A percentile compares a stretch with the other conserved stretches of the same genome.
Conservation (phyloP, 1,140 invertebrate genomes). For the Calliopsis andreniformis region DNA sequence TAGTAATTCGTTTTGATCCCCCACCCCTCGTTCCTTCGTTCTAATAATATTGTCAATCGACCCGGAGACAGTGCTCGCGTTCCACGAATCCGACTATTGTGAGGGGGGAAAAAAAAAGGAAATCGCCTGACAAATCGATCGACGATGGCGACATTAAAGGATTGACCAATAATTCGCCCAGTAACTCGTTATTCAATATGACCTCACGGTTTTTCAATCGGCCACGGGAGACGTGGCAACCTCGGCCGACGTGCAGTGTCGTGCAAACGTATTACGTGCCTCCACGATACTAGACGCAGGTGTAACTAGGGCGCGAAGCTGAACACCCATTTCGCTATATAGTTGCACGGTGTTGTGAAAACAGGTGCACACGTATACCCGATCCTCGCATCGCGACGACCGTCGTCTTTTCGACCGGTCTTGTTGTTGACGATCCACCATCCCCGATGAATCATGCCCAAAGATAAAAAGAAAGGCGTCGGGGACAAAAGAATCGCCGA, state of each 20-base stretch:
- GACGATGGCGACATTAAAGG: not conserved
- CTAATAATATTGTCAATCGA: not conserved
- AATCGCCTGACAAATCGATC: constrained; percentile 4
- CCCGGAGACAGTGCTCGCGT: no score
- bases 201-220: constrained; percentile 47
- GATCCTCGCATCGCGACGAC: constrained; percentile 11
- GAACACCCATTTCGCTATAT: constrained; percentile 58
- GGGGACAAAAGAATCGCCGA: constrained; percentile 27
- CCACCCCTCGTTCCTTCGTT: not conserved
- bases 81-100: not conserved
- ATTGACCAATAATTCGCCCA: constrained; percentile 41
- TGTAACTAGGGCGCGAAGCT: constrained; percentile 70
- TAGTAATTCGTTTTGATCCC: not conserved
- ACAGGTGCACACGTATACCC: constrained; percentile 49
- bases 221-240: constrained; percentile 47
- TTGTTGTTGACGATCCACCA: constrained; percentile 31
- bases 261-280: constrained; percentile 50
- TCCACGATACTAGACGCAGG: constrained; percentile 56
- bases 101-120: not conserved
- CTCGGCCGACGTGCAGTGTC: constrained; percentile 49
- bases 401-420: not conserved
- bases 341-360: constrained; percentile 45
- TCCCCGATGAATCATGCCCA: constrained; percentile 39
- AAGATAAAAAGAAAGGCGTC: constrained; percentile 37
- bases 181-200: constrained; percentile 38